Base-by-base conservation (phyloP, 2,797 vertebrate species). In the Limnodromus scolopaceus region DNA sequence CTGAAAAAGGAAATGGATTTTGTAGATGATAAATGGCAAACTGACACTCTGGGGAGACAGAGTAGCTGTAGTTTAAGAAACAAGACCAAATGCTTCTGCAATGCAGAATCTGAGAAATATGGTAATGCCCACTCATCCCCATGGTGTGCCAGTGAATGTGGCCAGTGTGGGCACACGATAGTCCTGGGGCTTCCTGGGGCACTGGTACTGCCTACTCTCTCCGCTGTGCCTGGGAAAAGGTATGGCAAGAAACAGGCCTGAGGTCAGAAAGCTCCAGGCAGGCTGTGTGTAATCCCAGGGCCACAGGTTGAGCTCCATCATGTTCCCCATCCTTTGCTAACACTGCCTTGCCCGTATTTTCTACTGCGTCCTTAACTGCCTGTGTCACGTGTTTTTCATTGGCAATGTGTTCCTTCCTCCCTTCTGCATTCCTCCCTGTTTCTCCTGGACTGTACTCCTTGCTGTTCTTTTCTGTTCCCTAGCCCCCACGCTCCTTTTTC, bases 1-100 rank as follows among this genome's bases (percentile, higher is more conserved):
- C 48, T 87, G 71, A 90, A 84, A 12, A 91, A 85, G 71, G 36
- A 85, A 92, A 91, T 70, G 4, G 66, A 84, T 89, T 95, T 66
- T 76, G 55, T 48, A 76, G 55, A 84, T 88, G 55, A 95, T 49
- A 89, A 90, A 92, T 53, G 51, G 39, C 54, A 68, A 66, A 41
- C 28, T 78, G 60, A 70, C 27, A 51, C 24, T 84, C 28, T 65
- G 13, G 11, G 36, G 22, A 83, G n/a, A 60, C 51, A 77, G 54
- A 39, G 28, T 79, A 70, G 16, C 22, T 77, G 16, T 24, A 76
- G 36, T 64, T 94, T 75, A 65, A 46, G 74, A 63, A 51, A 9
- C 14, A 70, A 79, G 61, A 87, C 5, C 30, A 86, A 60, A 48
- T 28, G 58, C 63, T 84, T 25, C 36, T 76, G 76, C 46, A 84